Evolutionary conservation across 2,888 invertebrate genomes (phyloP).

Genomic region (Cantharis lateralis): DNA sequence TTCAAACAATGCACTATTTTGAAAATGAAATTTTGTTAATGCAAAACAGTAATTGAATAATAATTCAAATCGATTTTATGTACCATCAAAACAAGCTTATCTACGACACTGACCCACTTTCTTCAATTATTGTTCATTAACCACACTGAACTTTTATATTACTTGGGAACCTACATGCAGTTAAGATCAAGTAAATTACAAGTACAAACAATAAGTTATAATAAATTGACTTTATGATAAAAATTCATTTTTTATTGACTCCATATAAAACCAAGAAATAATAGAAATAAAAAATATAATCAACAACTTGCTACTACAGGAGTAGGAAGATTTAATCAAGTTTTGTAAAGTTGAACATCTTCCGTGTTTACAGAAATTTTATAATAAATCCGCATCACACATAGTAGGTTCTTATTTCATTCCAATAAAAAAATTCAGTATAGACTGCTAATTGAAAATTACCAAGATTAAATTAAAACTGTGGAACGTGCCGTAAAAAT

Average conservation of each 20-base stretch:
- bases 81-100: conserved; percentile 24
- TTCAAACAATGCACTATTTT: neutral
- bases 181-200: neutral
- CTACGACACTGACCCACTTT: conserved; percentile 27
- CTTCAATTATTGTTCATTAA: conserved; percentile 10
- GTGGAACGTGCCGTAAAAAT: neutral
- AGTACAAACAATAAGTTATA: neutral
- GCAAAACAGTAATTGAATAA: neutral
- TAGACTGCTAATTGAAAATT: neutral
- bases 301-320: neutral
- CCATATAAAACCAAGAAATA: neutral
- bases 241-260: neutral
- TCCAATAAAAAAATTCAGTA: neutral
- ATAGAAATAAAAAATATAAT: neutral
- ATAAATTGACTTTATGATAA: neutral
- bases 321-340: neutral
- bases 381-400: neutral
- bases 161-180: neutral
- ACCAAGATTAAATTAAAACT: neutral
- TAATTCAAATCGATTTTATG: conserved; percentile 2
- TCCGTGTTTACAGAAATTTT: neutral
- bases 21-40: neutral
- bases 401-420: neutral
- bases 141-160: neutral
- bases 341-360: neutral